phyloP scores from a whole-genome alignment of 2,113 vertebrate species.

The Rhineura floridana region DNA sequence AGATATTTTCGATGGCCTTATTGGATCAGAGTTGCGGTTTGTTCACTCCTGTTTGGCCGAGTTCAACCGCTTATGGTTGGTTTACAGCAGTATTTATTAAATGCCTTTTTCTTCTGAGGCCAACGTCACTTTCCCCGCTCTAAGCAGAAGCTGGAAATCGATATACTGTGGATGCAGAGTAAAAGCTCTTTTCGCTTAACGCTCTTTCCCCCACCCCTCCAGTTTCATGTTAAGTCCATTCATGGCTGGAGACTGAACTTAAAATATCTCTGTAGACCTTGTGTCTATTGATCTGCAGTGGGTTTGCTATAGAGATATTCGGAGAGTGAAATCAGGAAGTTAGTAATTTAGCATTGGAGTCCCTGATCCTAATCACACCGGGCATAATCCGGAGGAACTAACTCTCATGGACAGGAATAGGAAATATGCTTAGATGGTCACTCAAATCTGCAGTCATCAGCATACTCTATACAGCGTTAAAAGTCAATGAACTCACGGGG shows the following conservation, averaged over 20 bases:
- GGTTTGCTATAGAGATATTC: neutral
- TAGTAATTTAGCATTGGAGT: neutral
- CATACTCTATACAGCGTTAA: too few relatives aligned
- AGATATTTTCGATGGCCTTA: constrained; percentile 62
- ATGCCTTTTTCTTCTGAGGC: neutral
- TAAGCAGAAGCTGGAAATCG: constrained; percentile 46
- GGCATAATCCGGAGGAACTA: too few relatives aligned
- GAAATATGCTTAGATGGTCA: too few relatives aligned
- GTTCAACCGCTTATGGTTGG: constrained; percentile 31
- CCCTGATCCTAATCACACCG: neutral
- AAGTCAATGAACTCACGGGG: neutral
- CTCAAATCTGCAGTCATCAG: neutral
- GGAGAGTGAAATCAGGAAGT: neutral
- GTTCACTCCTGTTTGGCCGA: constrained; percentile 46
- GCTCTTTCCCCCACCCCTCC: neutral
- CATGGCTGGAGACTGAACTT: neutral
- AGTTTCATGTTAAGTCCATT: constrained; percentile 25
- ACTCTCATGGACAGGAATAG: neutral
- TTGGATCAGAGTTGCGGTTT: constrained; percentile 63
- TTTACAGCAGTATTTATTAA: constrained; percentile 10
- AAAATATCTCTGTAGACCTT: neutral
- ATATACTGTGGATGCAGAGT: constrained; percentile 37
- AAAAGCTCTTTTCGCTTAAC: constrained; percentile 36
- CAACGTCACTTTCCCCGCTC: neutral
- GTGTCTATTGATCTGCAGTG: neutral